A percentile compares a stretch with the other conserved stretches of the same genome.
Evolutionary conservation across 2,113 vertebrate genomes (phyloP).

Genomic region (Amazona vittata): DNA sequence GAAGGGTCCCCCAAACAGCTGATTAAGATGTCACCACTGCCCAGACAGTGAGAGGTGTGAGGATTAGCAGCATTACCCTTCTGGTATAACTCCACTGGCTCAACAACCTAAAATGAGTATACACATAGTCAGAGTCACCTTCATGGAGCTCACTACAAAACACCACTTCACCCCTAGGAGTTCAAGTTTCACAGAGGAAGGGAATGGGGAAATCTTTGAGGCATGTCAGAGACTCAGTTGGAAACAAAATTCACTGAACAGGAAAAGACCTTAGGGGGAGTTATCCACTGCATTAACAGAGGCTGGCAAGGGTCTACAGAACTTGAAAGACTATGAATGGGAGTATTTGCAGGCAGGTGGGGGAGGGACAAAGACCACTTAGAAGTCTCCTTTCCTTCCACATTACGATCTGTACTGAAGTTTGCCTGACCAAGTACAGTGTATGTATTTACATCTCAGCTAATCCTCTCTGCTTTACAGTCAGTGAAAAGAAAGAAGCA

Average conservation of each 20-base stretch:
- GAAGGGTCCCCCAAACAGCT: slow-evolving; percentile 86
- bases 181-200: not conserved
- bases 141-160: not conserved
- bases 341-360: not conserved
- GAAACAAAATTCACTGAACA: not conserved
- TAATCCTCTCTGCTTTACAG: not conserved
- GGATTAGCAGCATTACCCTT: slow-evolving; percentile 82
- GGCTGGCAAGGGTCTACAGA: not conserved
- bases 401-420: not conserved
- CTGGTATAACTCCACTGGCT: slow-evolving; percentile 82
- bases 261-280: not conserved
- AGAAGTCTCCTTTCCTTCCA: not conserved
- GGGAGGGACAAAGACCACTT: not conserved
- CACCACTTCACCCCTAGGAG: not conserved
- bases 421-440: not conserved
- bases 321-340: not conserved
- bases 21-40: slow-evolving; percentile 89
- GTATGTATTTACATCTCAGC: not conserved
- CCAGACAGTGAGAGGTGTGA: slow-evolving; percentile 92
- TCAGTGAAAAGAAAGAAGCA: not conserved
- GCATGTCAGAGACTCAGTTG: not conserved
- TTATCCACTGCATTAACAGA: not conserved
- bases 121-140: not conserved
- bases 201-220: not conserved
- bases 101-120: slow-evolving; percentile 76